Evolutionary conservation across 2,797 vertebrate genomes (phyloP).

Genomic region (Mormyrus proboscirostris): DNA sequence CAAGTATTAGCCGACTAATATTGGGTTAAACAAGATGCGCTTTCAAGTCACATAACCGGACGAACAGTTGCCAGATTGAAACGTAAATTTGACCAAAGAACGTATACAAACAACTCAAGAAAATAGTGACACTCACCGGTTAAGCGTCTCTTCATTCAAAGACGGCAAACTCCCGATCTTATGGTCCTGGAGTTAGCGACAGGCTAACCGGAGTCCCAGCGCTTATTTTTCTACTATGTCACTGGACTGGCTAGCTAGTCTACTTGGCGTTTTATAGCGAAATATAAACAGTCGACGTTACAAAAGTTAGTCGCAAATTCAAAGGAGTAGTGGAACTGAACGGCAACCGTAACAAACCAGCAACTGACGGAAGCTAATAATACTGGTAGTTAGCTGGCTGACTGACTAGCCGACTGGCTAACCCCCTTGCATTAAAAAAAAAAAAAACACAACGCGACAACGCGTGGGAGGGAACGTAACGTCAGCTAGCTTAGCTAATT

Average conservation of each 20-base stretch:
- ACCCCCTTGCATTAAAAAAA: conserved; percentile 28
- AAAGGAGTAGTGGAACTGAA: not conserved
- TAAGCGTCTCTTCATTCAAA: conserved; percentile 19
- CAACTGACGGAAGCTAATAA: conserved; percentile 9
- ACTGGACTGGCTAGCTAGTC: not conserved
- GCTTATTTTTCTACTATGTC: conserved; percentile 3
- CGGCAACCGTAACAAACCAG: not conserved
- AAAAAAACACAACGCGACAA: conserved; percentile 45
- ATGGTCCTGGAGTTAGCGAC: not conserved
- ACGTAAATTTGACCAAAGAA: not conserved
- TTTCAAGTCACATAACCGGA: not conserved
- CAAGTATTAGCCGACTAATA: not conserved
- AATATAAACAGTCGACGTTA: not conserved
- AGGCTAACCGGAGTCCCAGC: not conserved
- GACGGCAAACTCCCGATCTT: not conserved
- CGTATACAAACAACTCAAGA: not conserved
- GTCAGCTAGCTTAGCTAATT: conserved; percentile 8
- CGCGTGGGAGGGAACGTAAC: conserved; percentile 48
- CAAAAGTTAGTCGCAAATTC: not conserved
- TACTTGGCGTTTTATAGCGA: not conserved
- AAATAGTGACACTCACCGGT: conserved; percentile 3
- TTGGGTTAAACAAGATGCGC: not conserved
- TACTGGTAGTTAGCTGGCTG: conserved; percentile 41
- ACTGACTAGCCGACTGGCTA: conserved; percentile 39
- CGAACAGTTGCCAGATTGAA: not conserved